phyloP scores from a whole-genome alignment of 2,888 invertebrate species.

The Volucella bombylans region DNA sequence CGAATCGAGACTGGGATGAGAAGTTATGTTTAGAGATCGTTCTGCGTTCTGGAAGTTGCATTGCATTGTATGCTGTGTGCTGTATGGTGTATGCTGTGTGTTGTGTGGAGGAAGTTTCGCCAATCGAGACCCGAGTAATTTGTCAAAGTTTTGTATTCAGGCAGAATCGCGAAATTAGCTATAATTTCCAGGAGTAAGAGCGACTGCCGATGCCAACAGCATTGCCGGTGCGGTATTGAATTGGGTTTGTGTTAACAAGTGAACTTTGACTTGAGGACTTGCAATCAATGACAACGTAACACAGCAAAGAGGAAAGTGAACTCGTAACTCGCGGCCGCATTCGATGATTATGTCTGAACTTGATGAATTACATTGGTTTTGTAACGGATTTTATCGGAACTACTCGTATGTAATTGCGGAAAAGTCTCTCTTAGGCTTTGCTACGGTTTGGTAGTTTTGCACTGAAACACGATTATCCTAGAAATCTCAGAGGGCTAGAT shows the following conservation, averaged over 20 bases:
- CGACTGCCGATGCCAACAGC: not conserved
- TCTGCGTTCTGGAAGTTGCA: slow-evolving; percentile 39
- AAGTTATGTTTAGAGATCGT: slow-evolving; percentile 46
- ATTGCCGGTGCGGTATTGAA: slow-evolving; percentile 32
- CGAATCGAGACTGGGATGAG: slow-evolving; percentile 7
- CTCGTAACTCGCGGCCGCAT: too few relatives aligned
- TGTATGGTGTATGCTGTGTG: slow-evolving; percentile 16
- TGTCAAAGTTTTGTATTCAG: slow-evolving; percentile 69
- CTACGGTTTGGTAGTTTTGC: too few relatives aligned
- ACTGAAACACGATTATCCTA: too few relatives aligned
- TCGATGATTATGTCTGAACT: too few relatives aligned
- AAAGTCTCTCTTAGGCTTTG: too few relatives aligned
- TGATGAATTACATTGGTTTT: too few relatives aligned
- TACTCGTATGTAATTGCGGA: too few relatives aligned
- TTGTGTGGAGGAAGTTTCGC: slow-evolving; percentile 54
- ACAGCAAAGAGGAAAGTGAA: too few relatives aligned
- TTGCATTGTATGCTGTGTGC: slow-evolving; percentile 28
- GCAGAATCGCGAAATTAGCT: slow-evolving; percentile 62
- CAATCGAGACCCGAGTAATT: slow-evolving; percentile 70
- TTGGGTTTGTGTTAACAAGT: slow-evolving; percentile 36
- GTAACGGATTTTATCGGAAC: too few relatives aligned
- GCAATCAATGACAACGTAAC: too few relatives aligned
- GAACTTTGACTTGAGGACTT: not conserved
- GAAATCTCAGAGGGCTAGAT: too few relatives aligned
- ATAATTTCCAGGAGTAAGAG: too few relatives aligned